These are phyloP conservation scores for Bostrychus sinensis DNA, from an alignment of 2,113 vertebrate genomes.

Conservation along the genomic window DNA sequence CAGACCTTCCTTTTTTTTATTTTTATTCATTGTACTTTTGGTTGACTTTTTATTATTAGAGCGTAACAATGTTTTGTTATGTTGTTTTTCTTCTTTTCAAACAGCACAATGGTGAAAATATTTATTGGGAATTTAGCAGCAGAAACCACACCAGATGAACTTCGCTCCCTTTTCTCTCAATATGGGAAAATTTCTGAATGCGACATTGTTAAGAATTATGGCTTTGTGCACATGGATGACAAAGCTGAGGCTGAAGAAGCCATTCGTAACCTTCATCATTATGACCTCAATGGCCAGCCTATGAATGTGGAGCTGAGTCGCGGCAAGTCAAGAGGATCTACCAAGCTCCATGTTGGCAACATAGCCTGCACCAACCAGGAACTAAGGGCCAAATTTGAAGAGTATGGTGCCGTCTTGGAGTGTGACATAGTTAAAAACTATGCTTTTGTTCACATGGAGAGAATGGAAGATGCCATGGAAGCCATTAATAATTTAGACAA, in stretches of 20 bases:
- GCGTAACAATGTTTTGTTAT: not conserved
- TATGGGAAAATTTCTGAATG: conserved; percentile 95
- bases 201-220: conserved; percentile 96
- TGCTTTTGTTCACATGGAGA: conserved; percentile 97
- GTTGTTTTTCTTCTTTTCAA: not conserved
- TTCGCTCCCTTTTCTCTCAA: conserved; percentile 92
- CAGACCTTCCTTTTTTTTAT: too few species aligned
- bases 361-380: conserved; percentile 92
- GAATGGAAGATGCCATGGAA: conserved; percentile 93
- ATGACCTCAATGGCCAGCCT: conserved; percentile 91
- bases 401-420: conserved; percentile 91
- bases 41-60: too few species aligned
- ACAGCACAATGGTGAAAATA: conserved; percentile 90
- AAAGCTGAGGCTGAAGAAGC: conserved; percentile 90
- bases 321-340: conserved; percentile 89
- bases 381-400: conserved; percentile 93
- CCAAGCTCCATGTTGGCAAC: conserved; percentile 95
- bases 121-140: conserved; percentile 95
- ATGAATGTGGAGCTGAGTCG: conserved; percentile 95
- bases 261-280: conserved; percentile 92
- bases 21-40: too few species aligned
- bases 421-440: conserved; percentile 98
- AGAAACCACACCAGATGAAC: conserved; percentile 90
- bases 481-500: conserved; percentile 93
- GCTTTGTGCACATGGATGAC: conserved; percentile 95